Evolutionary conservation across 2,888 invertebrate genomes (phyloP).

Genomic region (Elysia crispata): DNA sequence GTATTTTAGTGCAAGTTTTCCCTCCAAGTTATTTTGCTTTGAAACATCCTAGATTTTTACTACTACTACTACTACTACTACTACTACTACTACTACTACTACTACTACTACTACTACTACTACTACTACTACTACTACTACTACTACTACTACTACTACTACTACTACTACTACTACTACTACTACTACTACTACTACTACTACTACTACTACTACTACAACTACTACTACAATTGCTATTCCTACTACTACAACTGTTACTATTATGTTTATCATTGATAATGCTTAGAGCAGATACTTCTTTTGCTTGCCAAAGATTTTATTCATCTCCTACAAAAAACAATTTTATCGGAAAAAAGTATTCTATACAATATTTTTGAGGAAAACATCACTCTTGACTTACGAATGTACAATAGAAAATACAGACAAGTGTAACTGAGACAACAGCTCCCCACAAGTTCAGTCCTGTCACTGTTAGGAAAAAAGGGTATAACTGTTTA

Average conservation of each 20-base stretch:
- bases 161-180: conserved; percentile 32
- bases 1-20: no score
- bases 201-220: background rate
- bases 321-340: no score
- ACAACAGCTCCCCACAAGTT: no score
- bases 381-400: no score
- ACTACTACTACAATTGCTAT: background rate
- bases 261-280: background rate
- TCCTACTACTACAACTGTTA: background rate
- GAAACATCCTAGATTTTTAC: background rate
- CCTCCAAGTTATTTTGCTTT: background rate
- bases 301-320: no score
- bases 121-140: conserved; percentile 32
- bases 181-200: background rate
- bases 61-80: conserved; percentile 27
- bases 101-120: conserved; percentile 25
- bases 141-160: conserved; percentile 32
- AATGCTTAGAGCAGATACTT: no score
- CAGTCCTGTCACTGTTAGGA: no score
- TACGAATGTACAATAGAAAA: no score
- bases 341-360: no score
- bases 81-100: conserved; percentile 25
- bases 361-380: no score
- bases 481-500: no score
- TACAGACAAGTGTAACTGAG: no score